Percentiles rank a stretch among this genome's conserved stretches.
These are phyloP conservation scores for Spilarctia lutea DNA, from an alignment of 2,888 invertebrate genomes.

Conservation along the genomic window DNA sequence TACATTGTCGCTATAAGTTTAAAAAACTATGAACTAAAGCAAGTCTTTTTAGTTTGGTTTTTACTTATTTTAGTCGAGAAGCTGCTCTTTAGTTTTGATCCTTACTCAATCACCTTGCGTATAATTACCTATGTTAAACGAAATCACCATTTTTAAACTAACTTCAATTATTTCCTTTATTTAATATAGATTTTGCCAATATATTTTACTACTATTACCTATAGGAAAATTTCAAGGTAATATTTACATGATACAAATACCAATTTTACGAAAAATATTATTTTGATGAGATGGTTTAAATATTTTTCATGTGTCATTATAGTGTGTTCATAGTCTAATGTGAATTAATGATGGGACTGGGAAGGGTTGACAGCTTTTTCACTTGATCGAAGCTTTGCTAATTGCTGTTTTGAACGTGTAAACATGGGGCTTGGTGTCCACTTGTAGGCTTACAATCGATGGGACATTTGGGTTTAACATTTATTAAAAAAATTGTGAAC, in stretches of 20 bases:
- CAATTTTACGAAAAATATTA: neutral
- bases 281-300: neutral
- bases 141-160: neutral
- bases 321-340: conserved; percentile 40
- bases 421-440: conserved; percentile 32
- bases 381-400: conserved; percentile 63
- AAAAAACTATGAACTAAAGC: neutral
- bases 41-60: neutral
- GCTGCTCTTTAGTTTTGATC: neutral
- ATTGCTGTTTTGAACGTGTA: conserved; percentile 60
- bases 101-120: neutral
- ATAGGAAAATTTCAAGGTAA: neutral
- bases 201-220: neutral
- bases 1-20: neutral
- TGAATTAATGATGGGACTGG: conserved; percentile 57
- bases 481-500: neutral
- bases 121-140: neutral
- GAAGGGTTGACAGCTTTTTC: conserved; percentile 47
- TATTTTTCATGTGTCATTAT: neutral
- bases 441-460: conserved; percentile 21
- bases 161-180: neutral
- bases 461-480: neutral
- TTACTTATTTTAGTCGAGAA: neutral
- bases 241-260: neutral
- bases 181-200: no score